phyloP scores from a whole-genome alignment of 2,797 vertebrate genomes.

The Cygnus olor region DNA sequence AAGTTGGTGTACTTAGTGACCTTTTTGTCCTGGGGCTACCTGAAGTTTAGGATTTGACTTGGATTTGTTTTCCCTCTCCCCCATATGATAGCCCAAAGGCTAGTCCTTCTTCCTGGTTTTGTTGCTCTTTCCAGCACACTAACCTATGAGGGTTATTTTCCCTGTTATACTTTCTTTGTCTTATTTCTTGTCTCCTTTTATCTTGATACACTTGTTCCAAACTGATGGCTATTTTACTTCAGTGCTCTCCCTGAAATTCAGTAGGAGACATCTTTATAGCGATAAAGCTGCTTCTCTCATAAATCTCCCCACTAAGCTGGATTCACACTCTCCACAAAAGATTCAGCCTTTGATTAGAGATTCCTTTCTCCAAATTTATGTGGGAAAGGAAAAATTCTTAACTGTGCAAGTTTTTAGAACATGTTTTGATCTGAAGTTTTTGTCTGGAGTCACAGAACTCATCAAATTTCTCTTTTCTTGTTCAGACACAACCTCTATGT shows the following conservation, averaged over 20 bases:
- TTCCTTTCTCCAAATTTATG: background rate
- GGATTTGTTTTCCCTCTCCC: background rate
- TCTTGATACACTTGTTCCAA: background rate
- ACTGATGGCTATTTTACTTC: conserved; percentile 24
- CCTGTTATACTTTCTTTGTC: conserved; percentile 12
- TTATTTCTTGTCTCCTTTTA: conserved; percentile 34
- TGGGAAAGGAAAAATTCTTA: background rate
- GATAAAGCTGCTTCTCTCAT: background rate
- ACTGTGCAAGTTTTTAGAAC: background rate
- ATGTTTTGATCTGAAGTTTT: background rate
- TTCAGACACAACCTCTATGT: background rate
- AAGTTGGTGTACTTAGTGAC: background rate
- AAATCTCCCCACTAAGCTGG: conserved; percentile 1
- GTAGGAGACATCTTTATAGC: background rate
- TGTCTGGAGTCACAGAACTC: background rate
- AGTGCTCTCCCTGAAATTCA: conserved; percentile 10
- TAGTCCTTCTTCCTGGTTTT: background rate
- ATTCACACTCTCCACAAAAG: background rate
- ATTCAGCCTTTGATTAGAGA: conserved; percentile 2
- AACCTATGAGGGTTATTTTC: conserved; percentile 1
- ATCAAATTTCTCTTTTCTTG: background rate
- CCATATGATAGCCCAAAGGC: background rate
- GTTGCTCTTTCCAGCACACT: background rate
- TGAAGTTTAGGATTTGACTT: background rate
- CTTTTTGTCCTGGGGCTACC: conserved; percentile 7